Percentiles rank a stretch among this genome's conserved stretches.
phyloP scores from a whole-genome alignment of 2,888 invertebrate genomes.

The Copidosoma aretas region DNA sequence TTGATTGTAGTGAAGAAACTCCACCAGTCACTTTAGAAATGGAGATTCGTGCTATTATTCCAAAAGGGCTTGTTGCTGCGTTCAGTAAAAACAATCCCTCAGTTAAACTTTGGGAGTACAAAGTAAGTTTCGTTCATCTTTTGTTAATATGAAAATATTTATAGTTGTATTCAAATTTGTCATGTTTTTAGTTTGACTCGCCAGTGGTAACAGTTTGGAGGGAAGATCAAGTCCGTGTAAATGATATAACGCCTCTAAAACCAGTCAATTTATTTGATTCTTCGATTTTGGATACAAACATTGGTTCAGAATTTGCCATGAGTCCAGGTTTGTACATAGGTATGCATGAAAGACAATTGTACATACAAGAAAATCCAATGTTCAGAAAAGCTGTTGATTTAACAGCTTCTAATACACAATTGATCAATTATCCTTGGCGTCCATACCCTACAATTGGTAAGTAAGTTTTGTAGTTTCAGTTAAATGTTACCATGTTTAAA shows the following conservation, averaged over 20 bases:
- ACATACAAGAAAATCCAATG: conserved; percentile 56
- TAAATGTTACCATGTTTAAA: conserved; percentile 10
- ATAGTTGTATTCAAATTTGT: conserved; percentile 7
- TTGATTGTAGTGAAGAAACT: conserved; percentile 62
- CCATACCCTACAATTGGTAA: conserved; percentile 70
- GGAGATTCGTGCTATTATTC: conserved; percentile 72
- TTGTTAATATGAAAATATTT: conserved; percentile 5
- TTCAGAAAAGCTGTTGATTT: conserved; percentile 46
- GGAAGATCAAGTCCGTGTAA: conserved; percentile 64
- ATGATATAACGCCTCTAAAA: conserved; percentile 63
- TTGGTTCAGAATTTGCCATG: conserved; percentile 60
- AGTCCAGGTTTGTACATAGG: conserved; percentile 82
- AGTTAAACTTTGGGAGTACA: conserved; percentile 75
- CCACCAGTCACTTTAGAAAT: conserved; percentile 55
- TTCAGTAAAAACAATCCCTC: conserved; percentile 68
- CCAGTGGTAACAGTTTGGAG: conserved; percentile 90
- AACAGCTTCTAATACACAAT: conserved; percentile 28
- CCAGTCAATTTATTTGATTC: conserved; percentile 78
- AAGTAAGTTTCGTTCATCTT: conserved; percentile 64
- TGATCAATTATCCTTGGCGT: conserved; percentile 74
- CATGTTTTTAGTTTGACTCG: conserved; percentile 75
- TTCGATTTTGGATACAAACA: conserved; percentile 63
- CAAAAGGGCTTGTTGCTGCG: conserved; percentile 76
- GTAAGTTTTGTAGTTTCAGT: conserved; percentile 16
- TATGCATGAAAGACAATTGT: conserved; percentile 80